Evolutionary conservation across 1,140 invertebrate species (phyloP).

Genomic region (Sinonovacula constricta): DNA sequence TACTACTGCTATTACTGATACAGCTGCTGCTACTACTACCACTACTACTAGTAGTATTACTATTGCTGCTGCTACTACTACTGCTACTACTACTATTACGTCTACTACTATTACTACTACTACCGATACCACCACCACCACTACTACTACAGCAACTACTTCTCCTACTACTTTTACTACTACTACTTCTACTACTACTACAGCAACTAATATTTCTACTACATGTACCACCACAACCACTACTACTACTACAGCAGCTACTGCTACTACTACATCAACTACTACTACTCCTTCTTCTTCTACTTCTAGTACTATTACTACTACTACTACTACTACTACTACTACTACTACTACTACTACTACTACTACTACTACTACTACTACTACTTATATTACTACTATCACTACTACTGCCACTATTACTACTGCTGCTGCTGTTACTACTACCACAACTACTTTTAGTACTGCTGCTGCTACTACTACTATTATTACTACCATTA

Average conservation of each 20-base stretch:
- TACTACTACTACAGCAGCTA: conserved; percentile 5
- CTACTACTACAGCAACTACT: conserved; percentile 1
- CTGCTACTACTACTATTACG: too few species aligned
- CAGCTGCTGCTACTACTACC: too few species aligned
- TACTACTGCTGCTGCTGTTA: not conserved
- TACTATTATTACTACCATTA: conserved; percentile 5
- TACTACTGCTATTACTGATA: too few species aligned
- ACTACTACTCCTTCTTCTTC: conserved; percentile 8
- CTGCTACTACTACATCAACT: conserved; percentile 14
- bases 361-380: conserved; percentile 31
- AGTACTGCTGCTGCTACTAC: conserved; percentile 13
- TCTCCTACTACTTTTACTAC: too few species aligned
- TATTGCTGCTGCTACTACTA: too few species aligned
- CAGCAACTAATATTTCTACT: conserved; percentile 9
- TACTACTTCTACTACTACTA: conserved; percentile 6
- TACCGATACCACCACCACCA: not conserved
- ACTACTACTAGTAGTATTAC: too few species aligned
- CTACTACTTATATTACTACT: too few species aligned
- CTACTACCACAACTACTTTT: too few species aligned
- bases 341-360: conserved; percentile 33
- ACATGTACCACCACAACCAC: not conserved
- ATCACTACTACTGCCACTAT: not conserved
- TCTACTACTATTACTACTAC: too few species aligned
- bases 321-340: conserved; percentile 28
- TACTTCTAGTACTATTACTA: conserved; percentile 22